Percentiles rank a stretch among this genome's conserved stretches.
Conservation (phyloP, 2,113 vertebrate species). For the Urocolius indicus region DNA sequence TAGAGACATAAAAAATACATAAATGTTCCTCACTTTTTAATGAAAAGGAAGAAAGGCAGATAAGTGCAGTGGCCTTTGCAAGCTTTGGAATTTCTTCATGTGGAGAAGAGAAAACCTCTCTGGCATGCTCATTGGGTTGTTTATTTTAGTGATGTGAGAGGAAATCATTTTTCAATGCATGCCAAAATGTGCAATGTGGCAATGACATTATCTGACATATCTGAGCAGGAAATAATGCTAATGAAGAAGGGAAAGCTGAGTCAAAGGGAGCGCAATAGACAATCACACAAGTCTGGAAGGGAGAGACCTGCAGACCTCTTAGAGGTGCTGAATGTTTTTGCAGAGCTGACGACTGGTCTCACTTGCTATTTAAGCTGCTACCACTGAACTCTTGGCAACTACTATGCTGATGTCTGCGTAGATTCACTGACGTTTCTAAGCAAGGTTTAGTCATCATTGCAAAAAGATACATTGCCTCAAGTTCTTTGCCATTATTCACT, state of each 20-base stretch:
- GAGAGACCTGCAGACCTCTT: background rate
- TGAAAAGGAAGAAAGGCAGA: background rate
- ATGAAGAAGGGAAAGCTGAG: background rate
- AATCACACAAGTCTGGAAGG: background rate
- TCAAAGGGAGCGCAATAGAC: background rate
- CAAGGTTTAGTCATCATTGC: background rate
- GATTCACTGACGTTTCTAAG: background rate
- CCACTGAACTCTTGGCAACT: background rate
- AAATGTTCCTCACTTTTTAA: background rate
- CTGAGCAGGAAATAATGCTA: background rate
- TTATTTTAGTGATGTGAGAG: background rate
- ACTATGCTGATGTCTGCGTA: background rate
- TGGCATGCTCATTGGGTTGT: background rate
- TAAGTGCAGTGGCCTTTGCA: background rate
- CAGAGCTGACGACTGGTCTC: background rate
- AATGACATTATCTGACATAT: background rate
- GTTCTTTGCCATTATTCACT: background rate
- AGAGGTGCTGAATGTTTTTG: background rate
- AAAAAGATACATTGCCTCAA: background rate
- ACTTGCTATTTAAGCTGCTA: background rate
- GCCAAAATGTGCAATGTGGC: background rate
- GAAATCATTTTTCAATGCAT: background rate
- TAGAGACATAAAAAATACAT: background rate
- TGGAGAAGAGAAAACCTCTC: background rate
- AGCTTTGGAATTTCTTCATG: background rate